These are phyloP conservation scores for Antechinus stuartii DNA, from an alignment of 2,113 vertebrate genomes.

Conservation along the genomic window DNA sequence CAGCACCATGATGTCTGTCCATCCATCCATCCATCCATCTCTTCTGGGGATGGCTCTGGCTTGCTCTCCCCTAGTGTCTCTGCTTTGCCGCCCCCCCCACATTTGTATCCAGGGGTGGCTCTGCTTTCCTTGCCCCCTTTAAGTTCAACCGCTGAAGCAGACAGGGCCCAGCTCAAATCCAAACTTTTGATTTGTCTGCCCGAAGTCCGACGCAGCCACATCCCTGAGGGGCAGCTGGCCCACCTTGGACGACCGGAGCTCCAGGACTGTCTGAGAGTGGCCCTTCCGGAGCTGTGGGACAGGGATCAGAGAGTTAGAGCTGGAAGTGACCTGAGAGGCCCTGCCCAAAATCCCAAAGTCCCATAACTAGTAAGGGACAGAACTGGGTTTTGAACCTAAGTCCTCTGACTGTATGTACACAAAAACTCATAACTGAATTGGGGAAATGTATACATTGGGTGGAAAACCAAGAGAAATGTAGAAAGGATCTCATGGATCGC, in stretches of 20 bases:
- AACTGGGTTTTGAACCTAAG: not conserved
- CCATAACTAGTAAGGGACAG: not conserved
- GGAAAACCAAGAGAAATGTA: not conserved
- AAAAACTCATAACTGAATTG: not conserved
- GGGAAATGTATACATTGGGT: no score
- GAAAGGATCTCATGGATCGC: not conserved
- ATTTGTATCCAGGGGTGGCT: not conserved
- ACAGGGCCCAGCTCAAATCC: conserved; percentile 94
- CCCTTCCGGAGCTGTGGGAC: conserved; percentile 88
- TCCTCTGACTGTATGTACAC: not conserved
- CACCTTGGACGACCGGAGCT: conserved; percentile 86
- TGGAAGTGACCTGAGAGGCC: rapidly evolving
- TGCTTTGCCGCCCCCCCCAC: not conserved
- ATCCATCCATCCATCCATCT: not conserved
- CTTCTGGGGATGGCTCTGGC: conserved; percentile 46
- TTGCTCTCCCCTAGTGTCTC: conserved; percentile 59
- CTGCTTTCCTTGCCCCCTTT: not conserved
- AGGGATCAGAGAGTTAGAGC: not conserved
- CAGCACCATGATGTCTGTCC: conserved; percentile 61
- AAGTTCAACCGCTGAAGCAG: conserved; percentile 90
- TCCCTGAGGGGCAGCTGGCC: conserved; percentile 92
- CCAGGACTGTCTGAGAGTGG: conserved; percentile 88
- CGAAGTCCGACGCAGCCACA: conserved; percentile 90
- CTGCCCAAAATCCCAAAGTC: not conserved
- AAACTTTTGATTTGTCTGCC: conserved; percentile 92